Percentiles rank a stretch among this genome's conserved stretches.
Evolutionary conservation across 2,113 vertebrate genomes (phyloP).

Genomic region (Dromiciops gliroides): DNA sequence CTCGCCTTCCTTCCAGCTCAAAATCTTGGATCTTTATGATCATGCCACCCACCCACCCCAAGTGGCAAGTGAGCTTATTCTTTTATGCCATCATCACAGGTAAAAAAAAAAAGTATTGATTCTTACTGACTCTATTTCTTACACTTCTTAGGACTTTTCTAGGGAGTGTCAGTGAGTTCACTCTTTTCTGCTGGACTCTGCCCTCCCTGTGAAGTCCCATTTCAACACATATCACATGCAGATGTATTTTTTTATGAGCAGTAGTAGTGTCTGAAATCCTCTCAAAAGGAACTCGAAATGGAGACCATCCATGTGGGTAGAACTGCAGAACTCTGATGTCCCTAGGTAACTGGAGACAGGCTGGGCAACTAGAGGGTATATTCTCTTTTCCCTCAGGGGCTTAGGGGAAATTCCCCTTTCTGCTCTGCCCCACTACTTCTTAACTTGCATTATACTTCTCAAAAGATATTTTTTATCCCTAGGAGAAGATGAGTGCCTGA

Average conservation of each 20-base stretch:
- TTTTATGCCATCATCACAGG: background rate
- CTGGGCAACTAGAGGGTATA: background rate
- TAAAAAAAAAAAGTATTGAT: background rate
- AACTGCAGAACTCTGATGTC: too few species aligned
- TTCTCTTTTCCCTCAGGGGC: background rate
- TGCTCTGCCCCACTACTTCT: background rate
- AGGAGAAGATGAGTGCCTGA: background rate
- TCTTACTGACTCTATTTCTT: background rate
- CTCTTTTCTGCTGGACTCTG: background rate
- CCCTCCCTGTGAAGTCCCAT: background rate
- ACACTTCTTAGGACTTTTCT: background rate
- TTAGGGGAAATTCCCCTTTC: background rate
- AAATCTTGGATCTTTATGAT: background rate
- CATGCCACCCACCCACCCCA: background rate
- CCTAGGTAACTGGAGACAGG: background rate
- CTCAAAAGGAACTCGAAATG: too few species aligned
- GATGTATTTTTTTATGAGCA: background rate
- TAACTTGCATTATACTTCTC: background rate
- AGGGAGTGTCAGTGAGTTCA: background rate
- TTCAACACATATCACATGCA: background rate
- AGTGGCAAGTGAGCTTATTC: background rate
- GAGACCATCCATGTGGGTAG: background rate
- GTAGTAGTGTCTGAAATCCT: background rate
- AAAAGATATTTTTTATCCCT: background rate
- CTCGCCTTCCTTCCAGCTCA: background rate